Conservation (phyloP, 2,113 vertebrate genomes). For the Carassius auratus region DNA sequence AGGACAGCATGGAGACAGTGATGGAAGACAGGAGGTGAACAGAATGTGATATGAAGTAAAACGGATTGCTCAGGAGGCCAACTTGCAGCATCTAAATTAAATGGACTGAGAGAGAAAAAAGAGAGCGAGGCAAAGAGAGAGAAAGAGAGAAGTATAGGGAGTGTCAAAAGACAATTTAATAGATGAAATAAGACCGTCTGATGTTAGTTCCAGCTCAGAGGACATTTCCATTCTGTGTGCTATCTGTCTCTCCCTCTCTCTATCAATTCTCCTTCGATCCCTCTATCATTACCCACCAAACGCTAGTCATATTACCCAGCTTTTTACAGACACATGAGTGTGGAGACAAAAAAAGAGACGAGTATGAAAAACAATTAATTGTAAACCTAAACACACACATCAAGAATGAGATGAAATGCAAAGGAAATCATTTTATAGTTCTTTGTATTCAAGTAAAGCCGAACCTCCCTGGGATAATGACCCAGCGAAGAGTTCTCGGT, state of each 20-base stretch:
- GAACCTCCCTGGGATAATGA: not conserved
- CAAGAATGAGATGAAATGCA: not conserved
- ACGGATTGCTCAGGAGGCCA: slow-evolving; percentile 14
- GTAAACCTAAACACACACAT: not conserved
- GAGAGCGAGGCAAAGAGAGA: not conserved
- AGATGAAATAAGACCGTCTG: slow-evolving; percentile 26
- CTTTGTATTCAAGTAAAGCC: not conserved
- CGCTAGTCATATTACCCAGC: not conserved
- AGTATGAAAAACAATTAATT: not conserved
- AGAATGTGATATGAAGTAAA: slow-evolving; percentile 5
- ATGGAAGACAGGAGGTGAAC: slow-evolving; percentile 22
- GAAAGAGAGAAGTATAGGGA: not conserved
- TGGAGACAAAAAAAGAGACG: not conserved
- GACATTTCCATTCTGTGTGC: slow-evolving; percentile 8
- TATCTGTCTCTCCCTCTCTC: not conserved
- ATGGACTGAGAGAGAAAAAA: not conserved
- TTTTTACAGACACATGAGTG: not conserved
- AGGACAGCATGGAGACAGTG: not conserved
- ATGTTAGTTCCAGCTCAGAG: slow-evolving; percentile 23
- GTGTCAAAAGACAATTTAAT: slow-evolving; percentile 17
- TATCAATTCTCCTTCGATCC: not conserved
- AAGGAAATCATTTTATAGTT: not conserved
- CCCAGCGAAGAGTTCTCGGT: not conserved
- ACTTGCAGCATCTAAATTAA: not conserved
- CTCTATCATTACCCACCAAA: slow-evolving; percentile 4